Evolutionary conservation across 2,113 vertebrate species (phyloP).

Genomic region (Platichthys stellatus): DNA sequence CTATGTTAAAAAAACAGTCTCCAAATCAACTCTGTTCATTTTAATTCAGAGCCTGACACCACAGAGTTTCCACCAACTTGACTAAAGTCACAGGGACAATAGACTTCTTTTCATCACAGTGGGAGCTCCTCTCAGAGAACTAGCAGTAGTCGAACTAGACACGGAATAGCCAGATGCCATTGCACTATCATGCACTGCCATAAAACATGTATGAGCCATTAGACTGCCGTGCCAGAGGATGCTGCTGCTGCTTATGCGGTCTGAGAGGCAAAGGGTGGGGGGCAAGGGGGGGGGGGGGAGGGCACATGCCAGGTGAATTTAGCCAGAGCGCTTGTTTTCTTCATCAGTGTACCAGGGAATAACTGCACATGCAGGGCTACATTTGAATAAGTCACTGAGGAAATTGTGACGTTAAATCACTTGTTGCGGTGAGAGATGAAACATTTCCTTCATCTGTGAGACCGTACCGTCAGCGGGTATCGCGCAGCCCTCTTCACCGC

Average conservation of each 20-base stretch:
- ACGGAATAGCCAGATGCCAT: conserved; percentile 71
- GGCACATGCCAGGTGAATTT: conserved; percentile 35
- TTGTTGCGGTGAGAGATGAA: conserved; percentile 20
- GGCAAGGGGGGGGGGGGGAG: not conserved
- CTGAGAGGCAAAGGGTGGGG: conserved; percentile 25
- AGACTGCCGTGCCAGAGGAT: conserved; percentile 52
- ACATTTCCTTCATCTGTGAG: conserved; percentile 32
- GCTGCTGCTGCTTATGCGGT: conserved; percentile 47
- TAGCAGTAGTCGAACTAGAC: conserved; percentile 35
- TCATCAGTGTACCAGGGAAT: not conserved
- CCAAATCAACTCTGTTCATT: not conserved
- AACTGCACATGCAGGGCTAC: not conserved
- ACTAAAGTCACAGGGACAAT: conserved; percentile 16
- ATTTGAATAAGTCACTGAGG: not conserved
- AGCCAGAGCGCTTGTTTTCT: conserved; percentile 3
- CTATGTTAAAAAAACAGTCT: not conserved
- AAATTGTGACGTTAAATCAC: conserved; percentile 17
- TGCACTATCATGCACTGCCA: conserved; percentile 65
- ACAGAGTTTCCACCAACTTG: not conserved
- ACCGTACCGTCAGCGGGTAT: conserved; percentile 38
- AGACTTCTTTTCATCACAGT: conserved; percentile 32
- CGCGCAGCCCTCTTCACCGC: conserved; percentile 44
- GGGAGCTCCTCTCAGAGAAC: conserved; percentile 51
- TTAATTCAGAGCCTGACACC: not conserved
- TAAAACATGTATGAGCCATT: conserved; percentile 79